Evolutionary conservation across 2,113 vertebrate genomes (phyloP), one percentile per base, ranked within the genome.

Genomic region (Gallinago media): DNA sequence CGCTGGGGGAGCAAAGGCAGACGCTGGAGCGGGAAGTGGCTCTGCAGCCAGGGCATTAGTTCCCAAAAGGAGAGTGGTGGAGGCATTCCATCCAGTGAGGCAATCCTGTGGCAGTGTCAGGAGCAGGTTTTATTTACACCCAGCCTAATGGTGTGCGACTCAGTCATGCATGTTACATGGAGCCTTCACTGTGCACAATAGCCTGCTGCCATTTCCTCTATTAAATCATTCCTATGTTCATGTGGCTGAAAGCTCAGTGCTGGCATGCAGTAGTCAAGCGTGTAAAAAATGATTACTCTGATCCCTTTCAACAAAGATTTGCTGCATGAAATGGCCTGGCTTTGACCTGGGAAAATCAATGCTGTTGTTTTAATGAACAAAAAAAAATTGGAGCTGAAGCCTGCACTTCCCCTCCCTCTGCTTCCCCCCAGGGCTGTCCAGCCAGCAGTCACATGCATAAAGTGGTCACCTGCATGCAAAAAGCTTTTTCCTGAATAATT

Each of bases 241-340:
- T 85, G 91, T 87, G 87, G 70, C 89, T 84, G 73, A 92, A 90
- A 96, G 88, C 96, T 96, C 91, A 74, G 67, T 76, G 90, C 83
- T 85, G 77, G 88, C 77, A 92, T 59, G 50, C 68, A 89, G 89
- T 96, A 82, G 84, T 94, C 94, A 93, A 95, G 94, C 91, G 59
- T 97, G 90, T 85, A 88, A 97, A 98, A 95, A 96, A 96, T 96
- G 92, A 97, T 97, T 96, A 97, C 86, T 92, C 92, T 88, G 93
- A 81, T 95, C 96, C 86, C 94, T 97, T 97, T 97, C 93, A 95
- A 90, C 90, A 81, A 31, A 83, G 84, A 93, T 96, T 96, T 95
- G 94, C 83, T 70, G 74, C 72, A 78, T 96, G 92, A 96, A 97
- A 96, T 94, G 92, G 91, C 95, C 96, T 92, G 52, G 77, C 87